Percentiles rank a stretch among this genome's conserved stretches.
These are phyloP conservation scores for Emesis castigata DNA, from an alignment of 2,888 invertebrate species.

Conservation along the genomic window DNA sequence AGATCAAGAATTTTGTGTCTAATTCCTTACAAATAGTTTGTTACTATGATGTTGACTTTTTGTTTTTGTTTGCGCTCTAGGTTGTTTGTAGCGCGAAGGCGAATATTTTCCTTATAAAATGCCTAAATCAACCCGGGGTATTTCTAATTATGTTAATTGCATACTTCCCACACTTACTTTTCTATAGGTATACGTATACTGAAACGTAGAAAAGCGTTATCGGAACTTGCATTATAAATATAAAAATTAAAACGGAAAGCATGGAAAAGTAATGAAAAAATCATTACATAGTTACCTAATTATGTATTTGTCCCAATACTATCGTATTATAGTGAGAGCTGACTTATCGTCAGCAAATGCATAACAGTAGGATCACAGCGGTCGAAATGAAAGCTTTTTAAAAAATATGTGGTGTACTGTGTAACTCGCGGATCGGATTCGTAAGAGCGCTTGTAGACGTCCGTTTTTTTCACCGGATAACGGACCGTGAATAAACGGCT, in stretches of 20 bases:
- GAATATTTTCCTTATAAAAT: background rate
- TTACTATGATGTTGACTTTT: too few relatives aligned
- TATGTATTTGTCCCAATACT: too few relatives aligned
- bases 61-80: background rate
- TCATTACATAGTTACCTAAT: too few relatives aligned
- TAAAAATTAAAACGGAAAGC: too few relatives aligned
- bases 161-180: background rate
- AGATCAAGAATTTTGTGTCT: background rate
- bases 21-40: background rate
- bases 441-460: conserved; percentile 39
- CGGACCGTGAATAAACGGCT: conserved; percentile 44
- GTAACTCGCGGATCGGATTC: too few relatives aligned
- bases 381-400: too few relatives aligned
- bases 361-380: too few relatives aligned
- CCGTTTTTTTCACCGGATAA: conserved; percentile 29
- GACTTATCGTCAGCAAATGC: too few relatives aligned
- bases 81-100: background rate
- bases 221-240: too few relatives aligned
- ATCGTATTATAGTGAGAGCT: too few relatives aligned
- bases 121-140: background rate
- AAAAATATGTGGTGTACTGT: too few relatives aligned
- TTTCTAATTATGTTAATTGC: background rate
- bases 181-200: background rate
- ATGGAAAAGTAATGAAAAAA: too few relatives aligned
- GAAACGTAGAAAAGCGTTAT: background rate